Conservation (phyloP, 2,797 vertebrate species). For the Silurus aristotelis region DNA sequence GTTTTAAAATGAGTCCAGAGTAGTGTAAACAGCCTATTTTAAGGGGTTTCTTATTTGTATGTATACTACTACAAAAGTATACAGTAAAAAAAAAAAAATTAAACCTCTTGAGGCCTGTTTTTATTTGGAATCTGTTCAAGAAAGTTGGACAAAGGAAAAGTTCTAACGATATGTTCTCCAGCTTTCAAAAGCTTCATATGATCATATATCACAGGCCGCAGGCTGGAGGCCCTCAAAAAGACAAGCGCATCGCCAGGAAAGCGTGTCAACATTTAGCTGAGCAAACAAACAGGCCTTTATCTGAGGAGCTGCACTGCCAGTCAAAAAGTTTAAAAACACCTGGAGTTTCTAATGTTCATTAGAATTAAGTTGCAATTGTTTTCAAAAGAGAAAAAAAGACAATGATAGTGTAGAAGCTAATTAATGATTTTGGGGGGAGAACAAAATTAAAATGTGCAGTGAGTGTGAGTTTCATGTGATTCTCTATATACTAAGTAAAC, state of each 20-base stretch:
- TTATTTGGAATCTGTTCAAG: neutral
- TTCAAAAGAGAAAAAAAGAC: neutral
- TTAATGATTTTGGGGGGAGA: neutral
- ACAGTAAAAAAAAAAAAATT: no score
- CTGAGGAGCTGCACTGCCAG: neutral
- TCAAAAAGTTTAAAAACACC: conserved; percentile 15
- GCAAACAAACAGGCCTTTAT: neutral
- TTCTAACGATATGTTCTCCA: neutral
- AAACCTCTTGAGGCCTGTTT: no score
- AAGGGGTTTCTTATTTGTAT: no score
- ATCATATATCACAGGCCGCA: neutral
- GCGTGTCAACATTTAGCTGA: conserved; percentile 11
- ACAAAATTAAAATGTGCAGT: neutral
- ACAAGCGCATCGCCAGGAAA: neutral
- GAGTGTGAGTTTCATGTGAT: neutral
- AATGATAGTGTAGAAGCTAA: neutral
- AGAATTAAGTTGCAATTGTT: neutral
- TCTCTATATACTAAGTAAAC: no score
- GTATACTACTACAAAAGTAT: no score
- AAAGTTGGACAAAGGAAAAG: neutral
- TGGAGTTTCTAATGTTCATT: neutral
- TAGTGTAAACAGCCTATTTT: no score
- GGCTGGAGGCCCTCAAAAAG: conserved; percentile 12
- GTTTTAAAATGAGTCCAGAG: no score
- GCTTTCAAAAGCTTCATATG: neutral